phyloP scores from a whole-genome alignment of 2,888 invertebrate species.

The Petrolisthes manimaculis region DNA sequence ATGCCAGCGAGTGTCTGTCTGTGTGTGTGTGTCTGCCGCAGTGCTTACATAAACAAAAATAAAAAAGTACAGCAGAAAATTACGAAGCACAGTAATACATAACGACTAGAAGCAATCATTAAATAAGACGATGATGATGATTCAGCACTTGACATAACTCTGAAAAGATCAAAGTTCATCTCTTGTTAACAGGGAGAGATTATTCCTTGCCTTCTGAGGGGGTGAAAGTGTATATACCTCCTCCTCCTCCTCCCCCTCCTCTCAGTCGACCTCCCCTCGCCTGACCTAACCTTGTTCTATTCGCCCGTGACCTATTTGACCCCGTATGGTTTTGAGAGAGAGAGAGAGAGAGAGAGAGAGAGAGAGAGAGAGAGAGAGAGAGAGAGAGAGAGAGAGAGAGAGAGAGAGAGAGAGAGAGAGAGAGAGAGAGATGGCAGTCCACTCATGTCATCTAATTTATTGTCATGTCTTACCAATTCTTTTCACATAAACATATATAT shows the following conservation, averaged over 20 bases:
- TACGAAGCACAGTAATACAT: neutral
- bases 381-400: conserved; percentile 16
- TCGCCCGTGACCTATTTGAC: neutral
- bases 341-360: conserved; percentile 18
- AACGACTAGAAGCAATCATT: no score
- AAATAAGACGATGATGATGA: no score
- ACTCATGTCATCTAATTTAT: no score
- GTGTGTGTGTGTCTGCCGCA: no score
- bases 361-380: neutral
- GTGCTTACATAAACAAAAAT: no score
- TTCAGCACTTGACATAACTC: no score
- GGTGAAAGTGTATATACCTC: neutral
- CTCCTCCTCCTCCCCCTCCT: neutral
- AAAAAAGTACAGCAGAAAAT: neutral
- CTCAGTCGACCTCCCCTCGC: no score
- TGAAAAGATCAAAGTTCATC: no score
- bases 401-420: neutral
- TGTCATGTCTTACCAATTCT: no score
- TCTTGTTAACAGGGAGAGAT: no score
- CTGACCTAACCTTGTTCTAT: no score
- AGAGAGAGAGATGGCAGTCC: neutral
- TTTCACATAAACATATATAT: neutral
- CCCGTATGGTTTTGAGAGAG: neutral
- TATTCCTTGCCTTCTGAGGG: neutral
- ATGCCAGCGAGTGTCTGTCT: no score